phyloP scores from a whole-genome alignment of 2,797 vertebrate genomes.

The Siniperca obscura region DNA sequence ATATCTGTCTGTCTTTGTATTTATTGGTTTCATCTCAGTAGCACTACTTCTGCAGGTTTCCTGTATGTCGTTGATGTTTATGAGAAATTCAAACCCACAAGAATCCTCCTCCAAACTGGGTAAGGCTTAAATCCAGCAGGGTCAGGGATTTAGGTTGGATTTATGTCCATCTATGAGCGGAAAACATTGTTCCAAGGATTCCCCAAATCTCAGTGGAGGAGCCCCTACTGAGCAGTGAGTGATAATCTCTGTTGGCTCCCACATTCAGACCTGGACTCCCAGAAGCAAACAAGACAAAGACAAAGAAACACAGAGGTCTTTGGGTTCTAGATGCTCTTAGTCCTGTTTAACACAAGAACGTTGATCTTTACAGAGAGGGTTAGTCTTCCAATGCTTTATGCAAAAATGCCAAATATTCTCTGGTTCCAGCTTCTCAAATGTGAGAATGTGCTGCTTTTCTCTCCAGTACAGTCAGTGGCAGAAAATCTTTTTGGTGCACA shows the following conservation, averaged over 20 bases:
- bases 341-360: conserved; percentile 20
- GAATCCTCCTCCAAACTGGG: conserved; percentile 13
- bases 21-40: background rate
- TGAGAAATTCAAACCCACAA: background rate
- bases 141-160: conserved; percentile 47
- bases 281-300: conserved; percentile 15
- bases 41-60: background rate
- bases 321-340: background rate
- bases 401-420: background rate
- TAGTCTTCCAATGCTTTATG: background rate
- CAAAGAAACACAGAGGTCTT: conserved; percentile 15
- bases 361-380: background rate
- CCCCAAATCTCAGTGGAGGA: conserved; percentile 20
- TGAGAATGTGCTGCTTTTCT: background rate
- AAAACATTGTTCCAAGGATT: conserved; percentile 44
- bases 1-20: background rate
- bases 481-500: background rate
- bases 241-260: conserved; percentile 50
- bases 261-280: conserved; percentile 22
- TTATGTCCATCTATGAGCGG: conserved; percentile 37
- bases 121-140: conserved; percentile 38
- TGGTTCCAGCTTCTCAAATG: background rate
- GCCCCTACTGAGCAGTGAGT: conserved; percentile 7
- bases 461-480: background rate
- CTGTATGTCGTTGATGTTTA: background rate